Percentiles rank a stretch among this genome's conserved stretches.
phyloP scores from a whole-genome alignment of 2,113 vertebrate genomes.

The Azemiops feae region DNA sequence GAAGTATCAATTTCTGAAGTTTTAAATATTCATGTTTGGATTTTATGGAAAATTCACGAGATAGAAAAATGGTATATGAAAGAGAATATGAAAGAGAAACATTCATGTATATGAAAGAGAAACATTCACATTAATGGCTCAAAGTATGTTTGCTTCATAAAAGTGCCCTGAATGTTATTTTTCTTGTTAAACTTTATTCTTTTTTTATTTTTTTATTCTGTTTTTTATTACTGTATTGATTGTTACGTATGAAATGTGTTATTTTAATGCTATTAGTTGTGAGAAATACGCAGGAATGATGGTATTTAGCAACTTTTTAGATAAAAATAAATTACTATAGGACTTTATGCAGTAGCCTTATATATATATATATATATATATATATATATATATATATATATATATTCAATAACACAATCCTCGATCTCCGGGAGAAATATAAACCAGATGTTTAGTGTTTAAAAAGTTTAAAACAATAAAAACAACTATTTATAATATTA shows the following conservation, averaged over 20 bases:
- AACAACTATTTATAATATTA: too few relatives aligned
- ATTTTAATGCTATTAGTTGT: neutral
- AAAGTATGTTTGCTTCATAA: neutral
- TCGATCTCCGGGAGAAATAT: too few relatives aligned
- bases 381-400: too few relatives aligned
- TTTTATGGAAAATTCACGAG: neutral
- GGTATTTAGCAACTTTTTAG: neutral
- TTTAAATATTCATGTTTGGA: neutral
- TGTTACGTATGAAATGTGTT: neutral
- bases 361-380: too few relatives aligned
- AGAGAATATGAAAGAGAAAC: neutral
- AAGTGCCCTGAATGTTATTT: neutral
- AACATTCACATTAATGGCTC: neutral
- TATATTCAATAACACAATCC: too few relatives aligned
- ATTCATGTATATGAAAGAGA: neutral
- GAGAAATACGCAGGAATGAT: neutral
- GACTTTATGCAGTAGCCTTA: too few relatives aligned
- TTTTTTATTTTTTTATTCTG: neutral
- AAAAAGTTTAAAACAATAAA: too few relatives aligned
- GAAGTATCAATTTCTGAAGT: neutral
- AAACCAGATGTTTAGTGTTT: too few relatives aligned
- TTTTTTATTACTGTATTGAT: neutral
- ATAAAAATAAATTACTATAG: neutral
- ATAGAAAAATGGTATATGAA: neutral
- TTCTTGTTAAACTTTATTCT: neutral